A percentile compares a stretch with the other conserved stretches of the same genome.
Evolutionary conservation across 2,888 invertebrate species (phyloP).

Genomic region (Ditylenchus weischeri): DNA sequence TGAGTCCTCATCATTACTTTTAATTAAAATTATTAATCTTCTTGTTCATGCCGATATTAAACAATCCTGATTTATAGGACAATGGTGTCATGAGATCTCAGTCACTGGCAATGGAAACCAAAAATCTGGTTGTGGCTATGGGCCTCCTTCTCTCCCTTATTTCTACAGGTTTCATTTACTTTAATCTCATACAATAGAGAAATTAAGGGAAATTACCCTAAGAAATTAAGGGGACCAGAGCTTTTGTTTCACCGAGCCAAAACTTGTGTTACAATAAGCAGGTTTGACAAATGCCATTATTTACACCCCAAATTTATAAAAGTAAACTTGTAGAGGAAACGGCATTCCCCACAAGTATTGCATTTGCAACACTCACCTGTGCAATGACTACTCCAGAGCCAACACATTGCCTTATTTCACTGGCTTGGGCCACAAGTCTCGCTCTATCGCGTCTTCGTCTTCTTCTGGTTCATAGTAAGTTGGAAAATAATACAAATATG

Average conservation of each 20-base stretch:
- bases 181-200: not conserved
- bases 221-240: constrained; percentile 39
- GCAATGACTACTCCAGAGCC: constrained; percentile 27
- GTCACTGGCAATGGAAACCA: constrained; percentile 36
- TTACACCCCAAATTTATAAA: not conserved
- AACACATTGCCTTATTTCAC: constrained; percentile 16
- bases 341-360: constrained; percentile 48
- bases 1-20: too few species aligned
- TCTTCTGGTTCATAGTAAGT: too few species aligned
- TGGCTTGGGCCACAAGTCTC: constrained; percentile 23
- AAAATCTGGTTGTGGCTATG: constrained; percentile 53
- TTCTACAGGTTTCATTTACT: constrained; percentile 35
- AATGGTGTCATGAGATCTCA: constrained; percentile 54
- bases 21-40: too few species aligned
- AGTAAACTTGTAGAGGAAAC: constrained; percentile 14
- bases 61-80: constrained; percentile 18
- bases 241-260: constrained; percentile 46
- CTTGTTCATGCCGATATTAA: too few species aligned
- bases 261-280: constrained; percentile 50
- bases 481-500: too few species aligned
- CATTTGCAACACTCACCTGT: constrained; percentile 47
- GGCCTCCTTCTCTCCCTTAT: constrained; percentile 55
- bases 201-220: too few species aligned
- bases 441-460: constrained; percentile 30
- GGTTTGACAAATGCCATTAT: constrained; percentile 26